Evolutionary conservation across 2,113 vertebrate species (phyloP), one percentile per base, ranked within the genome.

Genomic region (Alectura lathami): DNA sequence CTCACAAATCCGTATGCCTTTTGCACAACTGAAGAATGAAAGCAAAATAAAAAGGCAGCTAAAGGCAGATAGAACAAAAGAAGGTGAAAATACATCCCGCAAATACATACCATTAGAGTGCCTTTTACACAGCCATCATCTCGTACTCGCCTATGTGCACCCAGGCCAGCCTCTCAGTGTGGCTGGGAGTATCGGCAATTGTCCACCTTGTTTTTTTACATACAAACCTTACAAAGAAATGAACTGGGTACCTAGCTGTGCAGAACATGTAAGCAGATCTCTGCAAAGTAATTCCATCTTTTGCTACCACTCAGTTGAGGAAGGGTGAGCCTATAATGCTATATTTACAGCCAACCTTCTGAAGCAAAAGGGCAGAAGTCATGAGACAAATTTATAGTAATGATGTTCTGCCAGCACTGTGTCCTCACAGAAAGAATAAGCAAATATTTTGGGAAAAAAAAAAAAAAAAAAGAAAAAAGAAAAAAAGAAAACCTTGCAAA

Each of bases 241-340:
- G 22, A 67, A 48, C 40, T 18, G 30, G 40, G 38, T 22, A 62
- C 8, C 34, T 59, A 73, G 16, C 20, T 82, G 59, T 36, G 66
- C 59, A 89, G 42, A 60, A 14, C 7, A 66, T 1, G 1, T 24
- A 66, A 60, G 45, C 24, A 68, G 38, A 73, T 32, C 38, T 63
- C 47, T 36, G 68, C n/a, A 69, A 56, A 90, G 36, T 30, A 74
- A 78, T 50, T 66, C 63, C 63, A 68, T 22, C 51, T 91, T 74
- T 57, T 88, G 36, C 74, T 64, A 62, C 26, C 62, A 40, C 62
- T 63, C 62, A 43, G 34, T 62, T 12, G 45, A 89, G 42, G 29
- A 89, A 93, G 36, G 56, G 36, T 53, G 24, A 92, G 87, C 42
- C 68, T 94, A 91, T 80, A 89, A 92, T 68, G 82, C 72, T 89